Percentiles rank a stretch among this genome's conserved stretches.
phyloP scores from a whole-genome alignment of 1,140 invertebrate species.

The Psix sp. region DNA sequence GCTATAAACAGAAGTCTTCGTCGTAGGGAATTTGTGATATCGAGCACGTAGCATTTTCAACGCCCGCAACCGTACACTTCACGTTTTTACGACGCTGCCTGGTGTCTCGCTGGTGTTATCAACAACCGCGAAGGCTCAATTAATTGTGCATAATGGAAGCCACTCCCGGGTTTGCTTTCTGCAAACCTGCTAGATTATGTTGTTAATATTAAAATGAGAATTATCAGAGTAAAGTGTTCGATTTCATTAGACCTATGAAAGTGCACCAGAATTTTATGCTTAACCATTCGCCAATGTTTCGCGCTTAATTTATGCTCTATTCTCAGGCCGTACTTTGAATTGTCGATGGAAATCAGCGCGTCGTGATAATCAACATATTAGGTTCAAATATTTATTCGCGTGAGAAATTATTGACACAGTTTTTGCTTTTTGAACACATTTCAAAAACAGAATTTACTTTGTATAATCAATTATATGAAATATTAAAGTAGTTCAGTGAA shows the following conservation, averaged over 20 bases:
- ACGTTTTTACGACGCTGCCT: conserved; percentile 34
- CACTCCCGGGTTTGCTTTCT: conserved; percentile 10
- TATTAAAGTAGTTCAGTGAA: too few species aligned
- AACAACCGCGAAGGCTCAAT: conserved; percentile 1
- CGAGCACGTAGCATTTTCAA: conserved; percentile 42
- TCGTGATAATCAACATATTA: too few species aligned
- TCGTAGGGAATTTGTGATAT: conserved; percentile 25
- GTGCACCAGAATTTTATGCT: too few species aligned
- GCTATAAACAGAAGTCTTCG: conserved; percentile 40
- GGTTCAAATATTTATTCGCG: too few species aligned
- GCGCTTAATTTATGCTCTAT: too few species aligned
- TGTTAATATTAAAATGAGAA: conserved; percentile 22
- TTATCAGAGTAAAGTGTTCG: conserved; percentile 10
- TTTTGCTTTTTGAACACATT: too few species aligned
- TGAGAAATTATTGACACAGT: too few species aligned
- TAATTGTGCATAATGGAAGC: conserved; percentile 28
- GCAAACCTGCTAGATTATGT: conserved; percentile 1
- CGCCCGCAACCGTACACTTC: conserved; percentile 35
- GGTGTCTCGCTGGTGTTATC: conserved; percentile 22
- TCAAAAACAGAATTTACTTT: too few species aligned
- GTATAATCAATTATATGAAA: too few species aligned
- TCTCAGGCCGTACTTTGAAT: too few species aligned
- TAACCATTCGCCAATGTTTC: too few species aligned
- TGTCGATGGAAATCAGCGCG: too few species aligned
- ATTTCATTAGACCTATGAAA: conserved; percentile 11